Percentiles rank a stretch among this genome's conserved stretches.
Conservation (phyloP, 2,888 invertebrate species). For the Agrotis puta region DNA sequence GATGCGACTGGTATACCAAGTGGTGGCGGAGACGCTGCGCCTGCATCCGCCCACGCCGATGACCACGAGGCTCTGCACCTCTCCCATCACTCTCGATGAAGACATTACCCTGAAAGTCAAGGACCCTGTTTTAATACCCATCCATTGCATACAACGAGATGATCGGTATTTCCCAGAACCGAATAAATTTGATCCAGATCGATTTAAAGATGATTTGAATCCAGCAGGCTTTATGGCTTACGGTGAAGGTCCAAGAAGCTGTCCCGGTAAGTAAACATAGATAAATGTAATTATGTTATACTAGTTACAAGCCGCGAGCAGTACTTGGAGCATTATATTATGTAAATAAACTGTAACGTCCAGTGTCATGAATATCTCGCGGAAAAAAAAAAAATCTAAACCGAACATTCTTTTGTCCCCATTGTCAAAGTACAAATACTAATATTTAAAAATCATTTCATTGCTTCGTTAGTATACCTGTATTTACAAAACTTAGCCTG, state of each 20-base stretch:
- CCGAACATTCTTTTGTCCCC: slow-evolving; percentile 66
- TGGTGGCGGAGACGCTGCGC: slow-evolving; percentile 82
- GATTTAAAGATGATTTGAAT: slow-evolving; percentile 80
- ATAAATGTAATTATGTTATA: background rate
- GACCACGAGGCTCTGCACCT: slow-evolving; percentile 85
- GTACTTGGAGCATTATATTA: slow-evolving; percentile 7
- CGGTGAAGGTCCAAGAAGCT: slow-evolving; percentile 87
- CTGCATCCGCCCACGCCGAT: slow-evolving; percentile 86
- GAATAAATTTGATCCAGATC: slow-evolving; percentile 84
- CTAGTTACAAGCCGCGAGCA: background rate
- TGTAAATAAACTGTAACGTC: slow-evolving; percentile 5
- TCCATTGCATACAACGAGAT: slow-evolving; percentile 85
- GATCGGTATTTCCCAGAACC: slow-evolving; percentile 82
- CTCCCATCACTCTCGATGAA: slow-evolving; percentile 79
- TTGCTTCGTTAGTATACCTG: slow-evolving; percentile 60
- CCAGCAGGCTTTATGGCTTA: slow-evolving; percentile 85
- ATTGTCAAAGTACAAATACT: slow-evolving; percentile 58
- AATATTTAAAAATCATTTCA: slow-evolving; percentile 65
- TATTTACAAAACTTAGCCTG: slow-evolving; percentile 59
- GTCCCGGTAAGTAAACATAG: slow-evolving; percentile 81
- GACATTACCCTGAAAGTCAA: slow-evolving; percentile 78
- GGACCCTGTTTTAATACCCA: slow-evolving; percentile 84
- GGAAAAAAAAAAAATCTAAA: slow-evolving; percentile 47
- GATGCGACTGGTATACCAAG: slow-evolving; percentile 81
- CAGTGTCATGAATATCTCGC: slow-evolving; percentile 37